Evolutionary conservation across 2,888 invertebrate species (phyloP).

Genomic region (Priocnemis perturbator): DNA sequence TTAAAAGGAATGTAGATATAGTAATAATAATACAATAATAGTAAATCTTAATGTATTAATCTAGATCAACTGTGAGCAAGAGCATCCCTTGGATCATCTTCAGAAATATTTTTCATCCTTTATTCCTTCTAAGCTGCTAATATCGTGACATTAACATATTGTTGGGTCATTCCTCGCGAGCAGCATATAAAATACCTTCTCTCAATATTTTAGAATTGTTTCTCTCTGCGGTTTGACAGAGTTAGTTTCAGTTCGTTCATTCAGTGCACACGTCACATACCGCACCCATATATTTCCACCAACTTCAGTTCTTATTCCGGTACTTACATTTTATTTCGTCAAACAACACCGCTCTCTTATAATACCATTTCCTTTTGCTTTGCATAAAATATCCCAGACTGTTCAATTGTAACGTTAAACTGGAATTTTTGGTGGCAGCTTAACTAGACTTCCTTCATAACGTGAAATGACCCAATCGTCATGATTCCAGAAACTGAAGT

Average conservation of each 20-base stretch:
- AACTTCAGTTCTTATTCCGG: background rate
- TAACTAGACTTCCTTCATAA: conserved; percentile 2
- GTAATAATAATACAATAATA: conserved; percentile 70
- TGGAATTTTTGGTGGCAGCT: no score
- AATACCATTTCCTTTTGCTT: no score
- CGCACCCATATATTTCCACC: background rate
- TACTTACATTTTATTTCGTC: no score
- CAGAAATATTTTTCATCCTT: conserved; percentile 61
- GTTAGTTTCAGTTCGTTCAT: no score
- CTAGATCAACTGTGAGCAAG: conserved; percentile 72
- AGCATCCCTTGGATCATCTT: conserved; percentile 71
- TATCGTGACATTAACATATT: conserved; percentile 41
- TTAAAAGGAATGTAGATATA: conserved; percentile 73
- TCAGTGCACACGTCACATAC: no score
- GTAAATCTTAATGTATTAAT: conserved; percentile 70
- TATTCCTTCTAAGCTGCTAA: conserved; percentile 55
- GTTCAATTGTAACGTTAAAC: no score
- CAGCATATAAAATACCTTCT: no score
- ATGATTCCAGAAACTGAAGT: conserved; percentile 35
- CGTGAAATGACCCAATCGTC: conserved; percentile 47
- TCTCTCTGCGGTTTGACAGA: no score
- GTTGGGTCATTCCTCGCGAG: conserved; percentile 45
- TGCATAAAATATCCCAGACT: no score
- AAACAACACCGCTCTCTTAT: no score
- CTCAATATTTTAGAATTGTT: no score